Percentiles rank a stretch among this genome's conserved stretches.
phyloP scores from a whole-genome alignment of 1,140 invertebrate genomes.

The Ruditapes philippinarum region DNA sequence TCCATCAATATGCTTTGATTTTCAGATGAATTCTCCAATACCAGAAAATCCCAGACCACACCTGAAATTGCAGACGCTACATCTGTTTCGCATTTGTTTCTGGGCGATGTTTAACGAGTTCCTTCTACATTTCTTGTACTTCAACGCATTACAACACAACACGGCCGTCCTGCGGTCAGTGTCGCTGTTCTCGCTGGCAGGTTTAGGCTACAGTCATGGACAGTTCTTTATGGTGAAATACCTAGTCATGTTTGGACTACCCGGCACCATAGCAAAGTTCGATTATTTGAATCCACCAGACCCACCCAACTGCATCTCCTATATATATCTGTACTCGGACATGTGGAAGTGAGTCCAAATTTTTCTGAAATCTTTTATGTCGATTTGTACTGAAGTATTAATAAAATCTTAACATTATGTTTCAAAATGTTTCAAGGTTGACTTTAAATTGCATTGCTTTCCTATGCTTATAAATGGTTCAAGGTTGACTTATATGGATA shows the following conservation, averaged over 20 bases:
- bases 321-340: conserved; percentile 96
- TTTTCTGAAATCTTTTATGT: too few relatives aligned
- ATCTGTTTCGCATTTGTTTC: conserved; percentile 89
- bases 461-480: too few relatives aligned
- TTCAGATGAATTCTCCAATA: conserved; percentile 84
- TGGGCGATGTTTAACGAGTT: conserved; percentile 92
- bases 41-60: conserved; percentile 81
- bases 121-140: conserved; percentile 93
- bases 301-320: conserved; percentile 94
- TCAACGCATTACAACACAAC: conserved; percentile 90
- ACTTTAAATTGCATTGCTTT: too few relatives aligned
- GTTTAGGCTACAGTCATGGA: conserved; percentile 94
- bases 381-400: too few relatives aligned
- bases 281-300: conserved; percentile 93
- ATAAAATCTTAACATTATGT: too few relatives aligned
- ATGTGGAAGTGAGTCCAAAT: conserved; percentile 93
- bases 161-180: conserved; percentile 82
- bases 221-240: conserved; percentile 97
- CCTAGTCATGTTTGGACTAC: conserved; percentile 94
- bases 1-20: conserved; percentile 49
- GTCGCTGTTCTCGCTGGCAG: conserved; percentile 92
- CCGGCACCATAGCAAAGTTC: conserved; percentile 91
- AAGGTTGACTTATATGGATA: too few relatives aligned
- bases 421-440: too few relatives aligned
- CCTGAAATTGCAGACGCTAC: background rate